Evolutionary conservation across 2,113 vertebrate species (phyloP).

Genomic region (Rostratula benghalensis): DNA sequence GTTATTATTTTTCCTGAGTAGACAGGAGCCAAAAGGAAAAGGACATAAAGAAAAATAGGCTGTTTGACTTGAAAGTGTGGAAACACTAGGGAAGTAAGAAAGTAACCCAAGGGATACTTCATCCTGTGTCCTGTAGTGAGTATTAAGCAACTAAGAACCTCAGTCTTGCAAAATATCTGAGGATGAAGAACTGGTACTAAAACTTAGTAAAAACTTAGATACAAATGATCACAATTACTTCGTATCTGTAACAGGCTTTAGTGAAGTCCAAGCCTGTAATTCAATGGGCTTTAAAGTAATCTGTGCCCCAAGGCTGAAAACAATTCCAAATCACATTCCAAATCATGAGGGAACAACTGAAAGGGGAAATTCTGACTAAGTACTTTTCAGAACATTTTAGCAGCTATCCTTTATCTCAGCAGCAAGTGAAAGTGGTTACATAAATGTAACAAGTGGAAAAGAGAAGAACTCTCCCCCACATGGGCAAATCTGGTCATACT

Average conservation of each 20-base stretch:
- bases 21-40: conserved; percentile 10
- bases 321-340: not conserved
- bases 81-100: not conserved
- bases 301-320: not conserved
- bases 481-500: not conserved
- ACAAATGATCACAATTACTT: not conserved
- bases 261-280: not conserved
- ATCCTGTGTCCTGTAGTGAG: not conserved
- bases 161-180: not conserved
- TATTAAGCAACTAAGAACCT: not conserved
- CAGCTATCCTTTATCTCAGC: not conserved
- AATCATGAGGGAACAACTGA: not conserved
- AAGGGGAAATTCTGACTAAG: not conserved
- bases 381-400: not conserved
- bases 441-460: not conserved
- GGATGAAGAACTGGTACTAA: not conserved
- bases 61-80: not conserved
- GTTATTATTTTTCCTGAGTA: not conserved
- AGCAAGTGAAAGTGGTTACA: not conserved
- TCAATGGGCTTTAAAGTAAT: not conserved
- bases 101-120: not conserved
- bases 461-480: not conserved
- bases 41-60: not conserved
- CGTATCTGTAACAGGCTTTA: not conserved
- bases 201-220: not conserved